Percentiles rank a stretch among this genome's conserved stretches.
phyloP scores from a whole-genome alignment of 2,888 invertebrate genomes.

The Hipparchia sbordonii region DNA sequence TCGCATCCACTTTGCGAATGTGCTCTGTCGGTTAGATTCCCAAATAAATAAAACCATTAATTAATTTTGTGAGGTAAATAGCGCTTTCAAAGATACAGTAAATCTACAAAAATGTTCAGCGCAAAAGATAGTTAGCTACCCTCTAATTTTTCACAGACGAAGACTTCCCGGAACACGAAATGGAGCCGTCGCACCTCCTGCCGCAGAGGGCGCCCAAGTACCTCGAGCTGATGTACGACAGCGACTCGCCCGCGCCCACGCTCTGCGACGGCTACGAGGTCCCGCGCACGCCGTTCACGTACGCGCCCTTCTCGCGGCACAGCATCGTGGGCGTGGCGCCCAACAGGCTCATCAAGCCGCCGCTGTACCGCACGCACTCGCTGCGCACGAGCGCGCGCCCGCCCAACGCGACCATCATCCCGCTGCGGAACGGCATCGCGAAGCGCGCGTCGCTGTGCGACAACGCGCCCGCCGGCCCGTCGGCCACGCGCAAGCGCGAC shows the following conservation, averaged over 20 bases:
- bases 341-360: slow-evolving; percentile 63
- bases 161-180: slow-evolving; percentile 66
- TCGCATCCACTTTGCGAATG: too few relatives aligned
- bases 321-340: slow-evolving; percentile 74
- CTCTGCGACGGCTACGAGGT: slow-evolving; percentile 85
- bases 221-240: slow-evolving; percentile 85
- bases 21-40: too few relatives aligned
- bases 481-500: slow-evolving; percentile 43
- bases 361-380: slow-evolving; percentile 64
- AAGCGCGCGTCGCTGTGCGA: slow-evolving; percentile 72
- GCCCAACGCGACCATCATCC: slow-evolving; percentile 72
- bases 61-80: too few relatives aligned
- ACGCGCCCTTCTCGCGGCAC: slow-evolving; percentile 64
- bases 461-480: slow-evolving; percentile 48
- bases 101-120: neutral
- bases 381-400: slow-evolving; percentile 61
- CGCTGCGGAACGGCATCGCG: slow-evolving; percentile 63
- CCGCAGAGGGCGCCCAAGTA: slow-evolving; percentile 83
- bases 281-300: slow-evolving; percentile 70
- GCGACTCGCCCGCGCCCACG: slow-evolving; percentile 68
- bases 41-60: too few relatives aligned
- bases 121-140: neutral
- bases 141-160: slow-evolving; percentile 56
- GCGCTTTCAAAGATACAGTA: too few relatives aligned
- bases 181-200: slow-evolving; percentile 71